Evolutionary conservation across 2,888 invertebrate genomes (phyloP), one percentile per base, ranked within the genome.

Genomic region (Tortricodes alternella): DNA sequence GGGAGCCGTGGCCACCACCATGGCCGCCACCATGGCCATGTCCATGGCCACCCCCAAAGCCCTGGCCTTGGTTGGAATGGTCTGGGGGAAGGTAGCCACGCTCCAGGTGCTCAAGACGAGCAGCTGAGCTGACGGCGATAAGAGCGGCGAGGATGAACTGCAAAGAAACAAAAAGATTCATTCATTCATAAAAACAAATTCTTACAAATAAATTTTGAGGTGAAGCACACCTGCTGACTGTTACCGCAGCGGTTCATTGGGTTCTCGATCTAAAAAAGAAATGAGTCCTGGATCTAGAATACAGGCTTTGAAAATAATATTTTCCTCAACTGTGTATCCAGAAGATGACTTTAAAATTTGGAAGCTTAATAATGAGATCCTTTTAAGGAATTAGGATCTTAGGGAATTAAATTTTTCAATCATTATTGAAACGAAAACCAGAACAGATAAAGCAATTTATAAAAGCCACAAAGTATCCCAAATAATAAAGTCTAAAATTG

Each of bases 11-110:
- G 21, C 3, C 21, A 24, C 46, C 24, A 23, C 52, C 38, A 16
- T 51, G 61, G 13, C 41, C 32, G 34, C 24, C 21, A 21, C 21
- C 21, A 21, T 21, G 21, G 21, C 21, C 19, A 37, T 32, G 11
- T 3, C 58, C 59, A 19, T 52, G 56, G 32, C 29, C 3, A 37
- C 55, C 55, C 23, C 59, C 52, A 6, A 38, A 27, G 11, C 48
- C 18, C 9, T 41, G 21, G 9, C n/a, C 13, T 8, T 44, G 51
- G n/a, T 51, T 53, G 24, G 65, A 59, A 58, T 66, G 73, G 65
- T 73, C 68, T 5, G 89, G 89, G 3, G 89, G 89, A 1, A 89
- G 83, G 73, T 89, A 88, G 18, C 76, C 70, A 35, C 86, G 80
- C 63, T 90, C 87, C 2, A 90, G 74, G 23, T 87, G 82, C 58